Conservation (phyloP, 2,888 invertebrate genomes). For the Agrochola circellaris region DNA sequence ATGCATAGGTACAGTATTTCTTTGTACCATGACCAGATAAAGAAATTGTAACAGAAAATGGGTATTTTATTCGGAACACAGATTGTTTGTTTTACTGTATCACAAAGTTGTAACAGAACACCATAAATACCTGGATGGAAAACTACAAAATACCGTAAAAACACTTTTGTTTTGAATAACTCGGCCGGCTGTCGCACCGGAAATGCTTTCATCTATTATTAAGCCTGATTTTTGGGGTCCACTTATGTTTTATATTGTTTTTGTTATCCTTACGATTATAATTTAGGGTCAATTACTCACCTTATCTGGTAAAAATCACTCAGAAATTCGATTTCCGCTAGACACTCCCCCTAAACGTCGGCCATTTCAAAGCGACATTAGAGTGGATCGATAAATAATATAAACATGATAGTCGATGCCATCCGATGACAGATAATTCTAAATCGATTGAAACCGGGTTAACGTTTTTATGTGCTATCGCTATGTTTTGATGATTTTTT, state of each 20-base stretch:
- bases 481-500: background rate
- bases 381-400: slow-evolving; percentile 81
- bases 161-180: slow-evolving; percentile 89
- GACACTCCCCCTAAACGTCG: slow-evolving; percentile 90
- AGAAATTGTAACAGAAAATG: slow-evolving; percentile 54
- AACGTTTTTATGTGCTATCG: background rate
- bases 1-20: slow-evolving; percentile 42
- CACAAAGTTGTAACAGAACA: slow-evolving; percentile 40
- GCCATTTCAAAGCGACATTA: slow-evolving; percentile 90
- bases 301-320: slow-evolving; percentile 80
- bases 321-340: slow-evolving; percentile 82
- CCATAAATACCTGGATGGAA: slow-evolving; percentile 53
- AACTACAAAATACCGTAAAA: slow-evolving; percentile 73
- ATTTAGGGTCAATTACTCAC: slow-evolving; percentile 74
- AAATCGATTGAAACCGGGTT: slow-evolving; percentile 48
- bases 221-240: slow-evolving; percentile 27
- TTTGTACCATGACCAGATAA: slow-evolving; percentile 33
- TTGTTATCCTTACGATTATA: slow-evolving; percentile 43
- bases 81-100: slow-evolving; percentile 25
- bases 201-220: slow-evolving; percentile 74
- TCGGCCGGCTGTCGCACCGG: slow-evolving; percentile 85
- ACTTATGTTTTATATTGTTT: slow-evolving; percentile 33
- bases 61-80: slow-evolving; percentile 15
- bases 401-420: slow-evolving; percentile 66
- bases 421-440: slow-evolving; percentile 46